A percentile compares a stretch with the other conserved stretches of the same genome.
These are phyloP conservation scores for Stenurella melanura DNA, from an alignment of 2,888 invertebrate genomes.

Conservation along the genomic window DNA sequence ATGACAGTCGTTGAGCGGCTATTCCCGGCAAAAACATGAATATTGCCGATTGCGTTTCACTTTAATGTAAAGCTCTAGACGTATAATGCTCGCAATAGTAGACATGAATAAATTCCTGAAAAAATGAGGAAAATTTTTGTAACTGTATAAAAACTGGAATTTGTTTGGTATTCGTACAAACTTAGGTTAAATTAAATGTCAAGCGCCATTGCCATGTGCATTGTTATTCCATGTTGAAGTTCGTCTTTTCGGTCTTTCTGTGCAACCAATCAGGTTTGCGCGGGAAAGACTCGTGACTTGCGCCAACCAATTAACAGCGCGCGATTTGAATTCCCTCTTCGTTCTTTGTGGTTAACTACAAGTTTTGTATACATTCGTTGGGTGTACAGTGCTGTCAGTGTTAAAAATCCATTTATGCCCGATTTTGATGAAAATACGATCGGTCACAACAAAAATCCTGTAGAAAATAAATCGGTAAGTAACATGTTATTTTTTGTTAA, in stretches of 20 bases:
- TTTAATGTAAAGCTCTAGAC: slow-evolving; percentile 38
- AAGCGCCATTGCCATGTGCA: slow-evolving; percentile 66
- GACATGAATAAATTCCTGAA: slow-evolving; percentile 56
- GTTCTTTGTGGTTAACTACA: slow-evolving; percentile 69
- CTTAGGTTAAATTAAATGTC: slow-evolving; percentile 67
- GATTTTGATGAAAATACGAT: slow-evolving; percentile 82
- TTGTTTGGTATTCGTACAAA: slow-evolving; percentile 46
- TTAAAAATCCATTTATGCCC: slow-evolving; percentile 75
- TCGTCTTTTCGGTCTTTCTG: slow-evolving; percentile 54
- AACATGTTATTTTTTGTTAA: slow-evolving; percentile 57
- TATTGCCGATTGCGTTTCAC: slow-evolving; percentile 43
- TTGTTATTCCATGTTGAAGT: slow-evolving; percentile 56
- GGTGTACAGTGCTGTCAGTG: slow-evolving; percentile 73
- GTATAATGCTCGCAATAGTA: slow-evolving; percentile 44
- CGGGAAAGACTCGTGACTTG: slow-evolving; percentile 72
- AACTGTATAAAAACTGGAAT: slow-evolving; percentile 19
- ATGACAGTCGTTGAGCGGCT: slow-evolving; percentile 63
- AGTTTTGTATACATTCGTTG: slow-evolving; percentile 74
- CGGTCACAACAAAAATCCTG: slow-evolving; percentile 81
- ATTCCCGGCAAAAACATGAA: slow-evolving; percentile 65
- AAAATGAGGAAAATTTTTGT: slow-evolving; percentile 58
- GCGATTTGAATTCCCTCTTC: slow-evolving; percentile 74
- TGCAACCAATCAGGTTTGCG: slow-evolving; percentile 67
- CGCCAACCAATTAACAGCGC: slow-evolving; percentile 67
- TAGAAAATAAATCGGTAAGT: slow-evolving; percentile 83